Base-by-base conservation (phyloP, 2,113 vertebrate genomes). In the Elanus axillaris region DNA sequence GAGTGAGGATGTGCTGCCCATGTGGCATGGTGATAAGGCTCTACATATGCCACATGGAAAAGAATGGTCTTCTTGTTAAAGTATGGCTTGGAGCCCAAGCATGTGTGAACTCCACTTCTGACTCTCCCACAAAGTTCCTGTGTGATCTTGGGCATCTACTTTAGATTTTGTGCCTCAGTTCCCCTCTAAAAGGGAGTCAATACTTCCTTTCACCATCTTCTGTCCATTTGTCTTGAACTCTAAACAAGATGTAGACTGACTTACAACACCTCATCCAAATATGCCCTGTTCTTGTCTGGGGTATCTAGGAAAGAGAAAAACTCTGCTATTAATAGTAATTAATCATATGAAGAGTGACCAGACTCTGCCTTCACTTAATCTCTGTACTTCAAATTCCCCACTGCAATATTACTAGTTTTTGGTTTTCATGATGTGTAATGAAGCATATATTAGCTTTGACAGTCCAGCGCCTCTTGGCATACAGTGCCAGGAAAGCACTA, bases 41-140 rank as follows among this genome's bases (percentile, higher is more conserved):
- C 23, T 53, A 48, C 13, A 13, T 22, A 23, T 26, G 25, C 26
- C 63, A n/a, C 9, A 50, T 2, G 59, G 34, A 59, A 40, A 69
- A 59, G 6, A 64, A 42, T 0, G 0, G 16, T 38, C 1, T 0
- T 47, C 36, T 47, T 68, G 7, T 50, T 81, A 38, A 69, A 48
- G 43, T 16, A 59, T 1, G 1, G 23, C 16, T 16, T 76, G 40
- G 31, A 80, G 47, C 15, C 69, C 32, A 53, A 72, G 45, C 20
- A 66, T 4, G 0, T 20, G 6, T 72, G 52, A 66, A 55, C 58
- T 27, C 43, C 43, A 29, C 21, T 91, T 80, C 40, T 66, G 50
- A 32, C 52, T 67, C 52, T 66, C 20, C 26, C 29, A 36, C 25
- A 52, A 71, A 86, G 42, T 27, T 55, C 43, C 34, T 68, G 25